Evolutionary conservation across 2,888 invertebrate species (phyloP).

Genomic region (Ligdia adustata): DNA sequence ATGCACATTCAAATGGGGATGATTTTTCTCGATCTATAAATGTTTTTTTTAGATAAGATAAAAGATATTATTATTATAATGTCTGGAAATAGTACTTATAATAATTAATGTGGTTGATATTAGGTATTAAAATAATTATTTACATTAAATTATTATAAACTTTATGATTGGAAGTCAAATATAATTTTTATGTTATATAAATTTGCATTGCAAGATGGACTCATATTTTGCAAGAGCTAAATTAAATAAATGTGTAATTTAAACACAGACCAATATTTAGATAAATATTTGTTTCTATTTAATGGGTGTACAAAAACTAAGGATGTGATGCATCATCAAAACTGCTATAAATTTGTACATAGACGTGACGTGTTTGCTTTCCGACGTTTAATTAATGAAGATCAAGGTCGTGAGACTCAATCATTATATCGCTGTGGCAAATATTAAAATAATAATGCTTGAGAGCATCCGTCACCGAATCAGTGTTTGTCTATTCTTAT

Average conservation of each 20-base stretch:
- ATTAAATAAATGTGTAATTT: too few species aligned
- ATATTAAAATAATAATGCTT: constrained; percentile 4
- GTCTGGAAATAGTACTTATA: constrained; percentile 66
- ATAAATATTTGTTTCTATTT: too few species aligned
- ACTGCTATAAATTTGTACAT: too few species aligned
- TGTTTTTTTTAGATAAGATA: constrained; percentile 84
- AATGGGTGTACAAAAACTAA: too few species aligned
- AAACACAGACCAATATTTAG: too few species aligned
- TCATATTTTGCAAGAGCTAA: too few species aligned
- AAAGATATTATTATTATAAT: constrained; percentile 77
- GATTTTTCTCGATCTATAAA: constrained; percentile 85
- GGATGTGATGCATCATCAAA: too few species aligned
- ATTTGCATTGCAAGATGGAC: too few species aligned
- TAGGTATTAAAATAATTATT: constrained; percentile 82
- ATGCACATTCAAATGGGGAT: constrained; percentile 84
- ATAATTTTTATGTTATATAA: constrained; percentile 88
- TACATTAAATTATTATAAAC: constrained; percentile 83
- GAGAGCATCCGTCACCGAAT: constrained; percentile 17
- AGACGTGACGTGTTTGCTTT: too few species aligned
- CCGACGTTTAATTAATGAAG: too few species aligned
- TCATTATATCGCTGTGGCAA: background rate
- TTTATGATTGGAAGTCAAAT: constrained; percentile 89
- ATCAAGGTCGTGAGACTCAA: constrained; percentile 8
- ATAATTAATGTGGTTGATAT: constrained; percentile 56
- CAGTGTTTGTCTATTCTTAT: constrained; percentile 16